A percentile compares a stretch with the other conserved stretches of the same genome.
Evolutionary conservation across 2,797 vertebrate genomes (phyloP).

Genomic region (Tympanoctomys barrerae): DNA sequence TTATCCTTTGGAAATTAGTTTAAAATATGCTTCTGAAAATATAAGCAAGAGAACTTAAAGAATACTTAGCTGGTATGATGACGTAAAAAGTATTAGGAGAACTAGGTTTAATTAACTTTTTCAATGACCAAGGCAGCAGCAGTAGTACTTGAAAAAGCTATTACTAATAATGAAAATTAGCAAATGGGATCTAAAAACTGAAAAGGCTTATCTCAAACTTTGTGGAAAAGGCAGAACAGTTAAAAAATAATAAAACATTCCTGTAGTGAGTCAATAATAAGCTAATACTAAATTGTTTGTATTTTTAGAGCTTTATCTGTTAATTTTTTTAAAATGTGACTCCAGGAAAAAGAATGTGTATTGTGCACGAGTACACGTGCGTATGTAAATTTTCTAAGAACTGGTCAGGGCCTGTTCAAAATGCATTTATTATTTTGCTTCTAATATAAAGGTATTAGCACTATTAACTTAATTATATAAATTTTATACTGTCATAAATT

Average conservation of each 20-base stretch:
- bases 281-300: background rate
- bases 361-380: rapidly evolving
- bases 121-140: background rate
- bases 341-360: background rate
- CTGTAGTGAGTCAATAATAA: background rate
- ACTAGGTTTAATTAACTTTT: background rate
- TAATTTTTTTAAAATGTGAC: background rate
- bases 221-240: background rate
- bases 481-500: background rate
- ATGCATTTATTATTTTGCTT: conserved; percentile 1
- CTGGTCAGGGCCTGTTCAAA: background rate
- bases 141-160: background rate
- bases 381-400: conserved; percentile 5
- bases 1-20: conserved; percentile 32
- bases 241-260: background rate
- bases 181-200: background rate
- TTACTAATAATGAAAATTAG: conserved; percentile 26
- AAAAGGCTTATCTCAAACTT: background rate
- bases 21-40: background rate
- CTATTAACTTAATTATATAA: conserved; percentile 33
- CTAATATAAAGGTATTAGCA: conserved; percentile 22
- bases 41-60: background rate
- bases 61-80: background rate
- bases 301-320: background rate
- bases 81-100: background rate